Evolutionary conservation across 2,888 invertebrate genomes (phyloP), one percentile per base, ranked within the genome.

Genomic region (Disparrhopalites patrizii): DNA sequence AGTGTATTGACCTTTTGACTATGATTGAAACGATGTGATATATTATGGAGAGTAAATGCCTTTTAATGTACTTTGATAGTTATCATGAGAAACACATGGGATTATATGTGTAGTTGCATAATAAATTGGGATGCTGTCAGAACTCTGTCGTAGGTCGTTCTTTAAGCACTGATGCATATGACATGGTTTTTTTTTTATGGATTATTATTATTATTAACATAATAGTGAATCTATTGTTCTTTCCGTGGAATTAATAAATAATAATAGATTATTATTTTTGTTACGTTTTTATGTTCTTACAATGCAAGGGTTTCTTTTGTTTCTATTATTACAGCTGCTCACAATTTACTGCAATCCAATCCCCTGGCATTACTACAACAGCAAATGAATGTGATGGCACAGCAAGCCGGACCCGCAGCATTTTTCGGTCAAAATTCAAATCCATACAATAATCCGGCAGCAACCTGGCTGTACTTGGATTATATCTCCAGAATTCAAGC

Each of bases 381-480:
- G 33, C 68, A 68, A 57, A 57, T 60, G 50, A 71, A 69, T 60
- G 66, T 66, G n/a, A 58, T 69, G 38, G 68, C 69, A 40, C 56
- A 66, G 28, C 70, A 70, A 54, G 63, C 64, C 52, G 51, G 55
- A 33, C 61, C 61, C 5, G 65, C 57, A 20, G 50, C 30, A 33
- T 65, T 65, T 51, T 50, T 47, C 25, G 40, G 40, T 40, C 65
- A 25, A 15, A 58, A 58, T 51, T 30, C 33, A 33, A 62, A 57
- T 40, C 68, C 60, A 23, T 63, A 65, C 33, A 63, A 63, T 56
- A 67, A 68, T 52, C 68, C 70, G n/a, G 68, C 72, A 15, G 72
- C 72, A 10, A 68, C 70, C 10, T 72, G 69, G 68, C 65, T 70
- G 65, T 72, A 72, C 55, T 65, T 72, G 43, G 68, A 72, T 38